A percentile compares a stretch with the other conserved stretches of the same genome.
phyloP scores from a whole-genome alignment of 2,113 vertebrate genomes.

The Struthio camelus region DNA sequence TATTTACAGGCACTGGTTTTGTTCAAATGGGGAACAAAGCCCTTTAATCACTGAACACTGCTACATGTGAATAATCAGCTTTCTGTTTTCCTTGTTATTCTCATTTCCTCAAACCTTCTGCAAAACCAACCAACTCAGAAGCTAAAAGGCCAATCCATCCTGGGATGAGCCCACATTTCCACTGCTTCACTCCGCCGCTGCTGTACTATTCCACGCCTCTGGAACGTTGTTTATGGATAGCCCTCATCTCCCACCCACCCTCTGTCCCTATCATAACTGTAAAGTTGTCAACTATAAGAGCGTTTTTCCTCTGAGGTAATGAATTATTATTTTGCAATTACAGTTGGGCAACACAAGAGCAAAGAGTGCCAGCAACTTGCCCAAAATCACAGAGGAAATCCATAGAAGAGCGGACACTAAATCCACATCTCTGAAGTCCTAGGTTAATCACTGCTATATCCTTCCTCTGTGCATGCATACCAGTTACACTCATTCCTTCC shows the following conservation, averaged over 20 bases:
- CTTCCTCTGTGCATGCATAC: rapidly evolving
- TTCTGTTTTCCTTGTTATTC: not conserved
- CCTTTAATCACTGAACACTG: not conserved
- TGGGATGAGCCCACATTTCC: rapidly evolving
- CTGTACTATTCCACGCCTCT: not conserved
- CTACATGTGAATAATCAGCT: not conserved
- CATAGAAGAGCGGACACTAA: not conserved
- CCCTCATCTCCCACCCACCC: not conserved
- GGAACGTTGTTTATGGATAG: not conserved
- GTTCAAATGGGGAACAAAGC: rapidly evolving
- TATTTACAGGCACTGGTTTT: not conserved
- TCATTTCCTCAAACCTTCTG: not conserved
- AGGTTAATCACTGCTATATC: not conserved
- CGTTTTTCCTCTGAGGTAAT: not conserved
- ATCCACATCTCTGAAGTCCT: not conserved
- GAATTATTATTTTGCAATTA: not conserved
- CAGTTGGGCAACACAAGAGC: not conserved
- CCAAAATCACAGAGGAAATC: not conserved
- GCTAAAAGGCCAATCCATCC: rapidly evolving
- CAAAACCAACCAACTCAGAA: not conserved
- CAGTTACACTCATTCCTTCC: not conserved
- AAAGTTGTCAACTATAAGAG: not conserved
- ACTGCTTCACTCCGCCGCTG: not conserved
- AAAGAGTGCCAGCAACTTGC: not conserved
- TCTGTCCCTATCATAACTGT: not conserved